These are phyloP conservation scores for Hypsopygia costalis DNA, from an alignment of 2,888 invertebrate species.

Conservation along the genomic window DNA sequence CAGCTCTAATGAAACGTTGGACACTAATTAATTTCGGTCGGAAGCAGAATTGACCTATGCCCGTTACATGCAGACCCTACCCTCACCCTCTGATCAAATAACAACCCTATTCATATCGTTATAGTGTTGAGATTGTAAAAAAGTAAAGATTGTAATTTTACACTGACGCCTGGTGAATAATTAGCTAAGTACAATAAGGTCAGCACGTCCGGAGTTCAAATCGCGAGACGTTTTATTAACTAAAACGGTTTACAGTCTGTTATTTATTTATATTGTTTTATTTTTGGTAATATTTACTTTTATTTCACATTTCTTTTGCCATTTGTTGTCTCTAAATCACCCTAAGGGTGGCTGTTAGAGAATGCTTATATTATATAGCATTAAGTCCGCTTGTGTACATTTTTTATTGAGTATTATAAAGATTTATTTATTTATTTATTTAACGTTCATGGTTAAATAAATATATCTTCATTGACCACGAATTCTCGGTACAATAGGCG, in stretches of 20 bases:
- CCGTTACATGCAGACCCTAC: constrained; percentile 17
- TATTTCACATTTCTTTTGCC: too few relatives aligned
- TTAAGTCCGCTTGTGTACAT: too few relatives aligned
- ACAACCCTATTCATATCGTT: background rate
- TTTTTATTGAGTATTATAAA: too few relatives aligned
- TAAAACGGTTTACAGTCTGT: constrained; percentile 5
- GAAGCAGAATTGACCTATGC: constrained; percentile 56
- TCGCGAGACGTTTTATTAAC: constrained; percentile 29
- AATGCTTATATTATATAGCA: too few relatives aligned
- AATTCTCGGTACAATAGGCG: too few relatives aligned
- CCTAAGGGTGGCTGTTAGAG: too few relatives aligned
- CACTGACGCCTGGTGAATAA: constrained; percentile 8
- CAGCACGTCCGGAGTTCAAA: constrained; percentile 46
- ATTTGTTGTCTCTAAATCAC: too few relatives aligned
- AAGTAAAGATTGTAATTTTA: background rate
- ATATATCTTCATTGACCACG: too few relatives aligned
- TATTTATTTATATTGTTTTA: too few relatives aligned
- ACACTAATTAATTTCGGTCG: constrained; percentile 60
- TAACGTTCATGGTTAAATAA: too few relatives aligned
- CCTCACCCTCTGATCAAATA: constrained; percentile 1
- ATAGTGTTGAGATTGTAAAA: constrained; percentile 11
- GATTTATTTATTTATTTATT: too few relatives aligned
- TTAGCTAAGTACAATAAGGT: constrained; percentile 42
- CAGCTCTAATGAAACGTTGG: constrained; percentile 45
- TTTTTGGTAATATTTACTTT: too few relatives aligned